phyloP scores from a whole-genome alignment of 2,888 invertebrate genomes.

The Scaptomyza cyrtandrae region DNA sequence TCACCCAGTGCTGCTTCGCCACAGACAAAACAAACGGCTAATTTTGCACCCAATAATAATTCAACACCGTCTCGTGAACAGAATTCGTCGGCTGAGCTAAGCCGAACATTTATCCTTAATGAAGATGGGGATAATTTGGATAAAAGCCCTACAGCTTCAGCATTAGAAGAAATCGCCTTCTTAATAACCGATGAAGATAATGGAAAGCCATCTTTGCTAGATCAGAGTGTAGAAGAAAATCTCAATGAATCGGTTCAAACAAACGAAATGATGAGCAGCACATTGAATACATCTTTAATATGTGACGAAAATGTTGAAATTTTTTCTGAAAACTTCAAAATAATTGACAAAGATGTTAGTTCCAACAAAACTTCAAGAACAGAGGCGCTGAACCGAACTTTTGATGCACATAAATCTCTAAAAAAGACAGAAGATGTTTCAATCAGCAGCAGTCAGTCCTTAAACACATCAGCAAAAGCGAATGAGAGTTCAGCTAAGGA shows the following conservation, averaged over 20 bases:
- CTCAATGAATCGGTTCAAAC: neutral
- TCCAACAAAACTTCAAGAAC: neutral
- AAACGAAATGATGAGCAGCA: neutral
- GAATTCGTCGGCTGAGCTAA: slow-evolving; percentile 50
- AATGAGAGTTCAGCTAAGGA: neutral
- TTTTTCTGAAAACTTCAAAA: neutral
- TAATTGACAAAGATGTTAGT: neutral
- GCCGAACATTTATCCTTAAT: slow-evolving; percentile 69
- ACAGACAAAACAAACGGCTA: neutral
- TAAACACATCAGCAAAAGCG: neutral
- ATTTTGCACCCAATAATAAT: slow-evolving; percentile 12
- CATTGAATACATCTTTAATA: neutral
- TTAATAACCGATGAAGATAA: slow-evolving; percentile 5
- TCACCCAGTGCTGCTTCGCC: slow-evolving; percentile 26
- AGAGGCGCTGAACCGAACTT: slow-evolving; percentile 23
- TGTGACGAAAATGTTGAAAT: neutral
- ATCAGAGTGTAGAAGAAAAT: neutral
- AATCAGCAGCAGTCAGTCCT: neutral
- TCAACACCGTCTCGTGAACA: slow-evolving; percentile 25
- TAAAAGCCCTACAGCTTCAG: neutral
- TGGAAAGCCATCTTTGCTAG: neutral
- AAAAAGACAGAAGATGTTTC: neutral
- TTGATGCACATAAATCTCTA: slow-evolving; percentile 17
- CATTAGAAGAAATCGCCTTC: slow-evolving; percentile 9
- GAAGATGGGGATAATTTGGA: slow-evolving; percentile 20